Conservation (phyloP, 2,113 vertebrate genomes). For the Apeltes quadracus region DNA sequence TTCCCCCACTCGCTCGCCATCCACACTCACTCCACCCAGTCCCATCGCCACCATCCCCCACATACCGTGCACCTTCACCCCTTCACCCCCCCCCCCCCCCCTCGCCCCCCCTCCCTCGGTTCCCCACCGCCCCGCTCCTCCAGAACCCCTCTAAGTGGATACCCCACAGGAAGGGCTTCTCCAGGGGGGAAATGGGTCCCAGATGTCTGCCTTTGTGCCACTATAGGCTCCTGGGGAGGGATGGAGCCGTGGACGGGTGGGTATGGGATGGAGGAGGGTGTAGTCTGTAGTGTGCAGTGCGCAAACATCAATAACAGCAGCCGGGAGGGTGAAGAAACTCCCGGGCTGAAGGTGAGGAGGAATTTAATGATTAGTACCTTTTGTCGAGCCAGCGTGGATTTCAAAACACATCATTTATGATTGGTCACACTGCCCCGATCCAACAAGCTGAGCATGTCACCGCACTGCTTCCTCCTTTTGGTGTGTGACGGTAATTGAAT, state of each 20-base stretch:
- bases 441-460: constrained; percentile 48
- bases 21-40: constrained; percentile 9
- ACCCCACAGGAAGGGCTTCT: constrained; percentile 82
- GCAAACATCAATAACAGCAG: constrained; percentile 66
- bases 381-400: constrained; percentile 56
- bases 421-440: constrained; percentile 51
- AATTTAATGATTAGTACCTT: constrained; percentile 63
- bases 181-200: constrained; percentile 81
- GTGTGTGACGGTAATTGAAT: constrained; percentile 65
- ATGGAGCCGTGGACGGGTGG: constrained; percentile 69
- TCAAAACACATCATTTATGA: constrained; percentile 66
- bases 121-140: constrained; percentile 13
- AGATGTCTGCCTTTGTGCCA: constrained; percentile 79
- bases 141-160: constrained; percentile 76
- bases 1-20: not conserved
- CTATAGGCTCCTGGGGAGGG: constrained; percentile 70
- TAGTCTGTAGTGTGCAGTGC: constrained; percentile 31
- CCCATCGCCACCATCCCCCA: constrained; percentile 52
- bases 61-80: constrained; percentile 53
- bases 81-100: constrained; percentile 11
- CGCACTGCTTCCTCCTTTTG: constrained; percentile 16
- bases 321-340: constrained; percentile 63
- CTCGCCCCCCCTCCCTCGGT: not conserved
- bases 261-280: constrained; percentile 19
- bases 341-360: constrained; percentile 67